Evolutionary conservation across 2,888 invertebrate genomes (phyloP).

Genomic region (Lasioglossum leucozonium): DNA sequence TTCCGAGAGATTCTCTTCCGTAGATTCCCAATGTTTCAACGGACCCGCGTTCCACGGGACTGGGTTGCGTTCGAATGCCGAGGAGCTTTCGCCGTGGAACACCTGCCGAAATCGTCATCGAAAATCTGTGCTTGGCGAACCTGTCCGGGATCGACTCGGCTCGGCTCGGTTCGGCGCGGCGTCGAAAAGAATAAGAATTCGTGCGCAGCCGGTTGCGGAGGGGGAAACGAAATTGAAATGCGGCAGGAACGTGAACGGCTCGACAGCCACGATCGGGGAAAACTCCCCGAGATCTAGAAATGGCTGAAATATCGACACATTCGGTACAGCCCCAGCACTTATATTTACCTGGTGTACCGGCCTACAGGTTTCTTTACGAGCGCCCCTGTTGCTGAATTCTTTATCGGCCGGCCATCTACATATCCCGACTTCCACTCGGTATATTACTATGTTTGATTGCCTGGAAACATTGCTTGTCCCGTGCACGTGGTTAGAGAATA

Average conservation of each 20-base stretch:
- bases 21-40: slow-evolving; percentile 23
- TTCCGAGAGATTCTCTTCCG: not conserved
- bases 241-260: slow-evolving; percentile 56
- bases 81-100: slow-evolving; percentile 3
- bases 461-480: slow-evolving; percentile 42
- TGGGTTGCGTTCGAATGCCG: slow-evolving; percentile 12
- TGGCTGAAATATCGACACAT: slow-evolving; percentile 71
- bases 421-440: slow-evolving; percentile 28
- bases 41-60: not conserved
- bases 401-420: slow-evolving; percentile 62
- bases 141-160: not conserved
- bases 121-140: slow-evolving; percentile 43
- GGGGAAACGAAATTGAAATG: slow-evolving; percentile 66
- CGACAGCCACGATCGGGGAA: slow-evolving; percentile 60
- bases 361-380: slow-evolving; percentile 64
- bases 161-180: not conserved
- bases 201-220: slow-evolving; percentile 38
- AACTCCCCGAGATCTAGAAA: slow-evolving; percentile 60
- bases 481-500: slow-evolving; percentile 5
- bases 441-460: slow-evolving; percentile 56
- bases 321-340: slow-evolving; percentile 57
- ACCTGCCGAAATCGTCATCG: slow-evolving; percentile 55
- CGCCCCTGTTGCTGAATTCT: slow-evolving; percentile 58
- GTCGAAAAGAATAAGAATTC: slow-evolving; percentile 63
- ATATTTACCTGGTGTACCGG: slow-evolving; percentile 60